Base-by-base conservation (phyloP, 1,140 invertebrate species). In the Brachionus koreanus region DNA sequence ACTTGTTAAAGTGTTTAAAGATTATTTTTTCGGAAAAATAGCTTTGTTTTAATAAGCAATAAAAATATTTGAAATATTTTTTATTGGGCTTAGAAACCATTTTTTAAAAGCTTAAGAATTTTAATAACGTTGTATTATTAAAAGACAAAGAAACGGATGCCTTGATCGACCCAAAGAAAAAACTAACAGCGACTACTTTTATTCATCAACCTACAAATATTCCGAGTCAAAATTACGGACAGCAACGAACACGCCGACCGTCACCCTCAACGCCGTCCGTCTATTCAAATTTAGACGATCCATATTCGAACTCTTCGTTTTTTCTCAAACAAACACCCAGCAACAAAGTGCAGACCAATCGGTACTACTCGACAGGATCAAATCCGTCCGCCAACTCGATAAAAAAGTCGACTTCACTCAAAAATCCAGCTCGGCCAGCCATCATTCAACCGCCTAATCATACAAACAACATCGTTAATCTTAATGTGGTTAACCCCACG, bases 341-440 rank as follows among this genome's bases (percentile, higher is more conserved):
- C 49, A 57, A 9, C 49, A 69, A 69, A 69, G 65, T 69, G 29
- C 65, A 69, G 37, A 39, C 65, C n/a, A 69, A 69, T 69, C 65
- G 65, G 12, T 69, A 39, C 16, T 69, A 69, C 19, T 69, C 65
- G 16, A 39, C 65, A 69, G 65, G 65, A 12, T 16, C 65, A 19
- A 69, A 69, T 69, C 35, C 16, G 37, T 69, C 65, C 13, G n/a
- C 65, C 2, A 69, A n/a, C 7, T 16, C 16, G 33, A 16, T 69
- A 10, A 69, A 69, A 69, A 69, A 69, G 9, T 37, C 65, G 10
- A 69, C 65, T 7, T 69, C 65, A 16, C 35, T 69, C 65, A 69
- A 69, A 39, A 69, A 69, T 39, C 35, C 65, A 12, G 65, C 65
- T 19, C 4, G 65, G n/a, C 65, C 65, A 37, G 65, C 65, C 6